Evolutionary conservation across 1,140 invertebrate genomes (phyloP), one percentile per base, ranked within the genome.

Genomic region (Pogonognathellus flavescens): DNA sequence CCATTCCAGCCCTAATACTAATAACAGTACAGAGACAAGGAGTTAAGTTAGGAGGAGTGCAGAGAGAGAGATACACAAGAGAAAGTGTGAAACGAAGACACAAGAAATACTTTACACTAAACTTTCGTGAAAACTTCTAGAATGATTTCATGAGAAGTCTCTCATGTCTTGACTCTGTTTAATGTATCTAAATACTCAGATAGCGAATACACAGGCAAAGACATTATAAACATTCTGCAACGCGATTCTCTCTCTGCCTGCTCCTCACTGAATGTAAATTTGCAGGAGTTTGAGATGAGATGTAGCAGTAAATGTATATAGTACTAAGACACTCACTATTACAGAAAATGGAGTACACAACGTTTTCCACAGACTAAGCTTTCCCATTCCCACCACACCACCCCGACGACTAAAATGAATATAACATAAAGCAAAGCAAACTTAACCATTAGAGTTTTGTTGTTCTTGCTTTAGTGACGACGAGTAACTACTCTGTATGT

Each of bases 151-250:
- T 25, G 70, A 76, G 70, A 76, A 76, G 70, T 76, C 70, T 76
- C 70, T 76, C 70, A 76, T 76, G n/a, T 76, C 70, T 66, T 76
- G 70, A 76, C 70, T 76, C 70, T 76, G 41, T 31, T 76, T 76
- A 76, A 76, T 76, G 31, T 50, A 49, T 76, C 70, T 76, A 49
- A 49, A 50, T 50, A 49, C 11, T 49, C 13, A 31, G 41, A 76
- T 16, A 76, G 25, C 49, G 70, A 76, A n/a, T n/a, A n/a, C n/a
- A n/a, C n/a, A 50, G 70, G 49, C 70, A 76, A 16, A 3, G 14
- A 31, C 41, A 13, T 41, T n/a, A 31, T 76, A 76, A 66, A 20
- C 62, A 66, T 66, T 66, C 22, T 25, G 22, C 22, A 22, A 18
- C 18, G 18, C 20, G 11, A 8, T 20, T 66, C 10, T 66, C 22